phyloP scores from a whole-genome alignment of 2,113 vertebrate genomes.

The Sturnus vulgaris region DNA sequence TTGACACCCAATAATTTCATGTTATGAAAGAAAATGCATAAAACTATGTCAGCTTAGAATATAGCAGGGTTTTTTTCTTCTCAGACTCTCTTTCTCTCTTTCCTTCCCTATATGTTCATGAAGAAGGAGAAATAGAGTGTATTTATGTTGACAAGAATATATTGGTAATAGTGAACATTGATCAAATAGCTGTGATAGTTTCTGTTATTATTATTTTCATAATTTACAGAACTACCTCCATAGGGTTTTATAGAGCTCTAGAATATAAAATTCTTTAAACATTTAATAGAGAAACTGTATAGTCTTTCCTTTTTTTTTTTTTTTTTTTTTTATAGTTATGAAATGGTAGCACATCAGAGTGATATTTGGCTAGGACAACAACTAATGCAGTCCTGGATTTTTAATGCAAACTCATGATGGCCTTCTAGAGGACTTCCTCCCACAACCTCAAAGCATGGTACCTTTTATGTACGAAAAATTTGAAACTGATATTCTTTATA shows the following conservation, averaged over 20 bases:
- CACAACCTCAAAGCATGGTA: neutral
- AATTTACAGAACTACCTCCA: neutral
- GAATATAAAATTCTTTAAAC: neutral
- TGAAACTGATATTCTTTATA: neutral
- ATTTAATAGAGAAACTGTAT: neutral
- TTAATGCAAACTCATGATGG: rapidly evolving
- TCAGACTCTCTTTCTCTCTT: neutral
- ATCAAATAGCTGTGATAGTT: neutral
- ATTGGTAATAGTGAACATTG: neutral
- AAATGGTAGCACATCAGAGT: neutral
- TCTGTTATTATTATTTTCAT: neutral
- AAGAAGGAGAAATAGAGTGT: neutral
- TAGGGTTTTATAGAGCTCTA: neutral
- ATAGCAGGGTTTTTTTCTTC: neutral
- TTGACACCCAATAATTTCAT: constrained; percentile 32
- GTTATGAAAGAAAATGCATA: neutral
- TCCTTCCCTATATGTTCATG: neutral
- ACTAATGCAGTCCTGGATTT: neutral
- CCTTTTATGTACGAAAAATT: rapidly evolving
- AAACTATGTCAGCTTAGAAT: neutral
- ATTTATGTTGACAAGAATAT: neutral
- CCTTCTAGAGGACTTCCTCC: neutral
- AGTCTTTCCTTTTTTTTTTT: neutral
- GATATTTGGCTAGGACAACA: neutral
- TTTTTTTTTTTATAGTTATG: neutral